Evolutionary conservation across 37 sponge, comb jelly and placozoan genomes (phyloP), one percentile per base, ranked within the genome.

Genomic region (Crambe crambe): DNA sequence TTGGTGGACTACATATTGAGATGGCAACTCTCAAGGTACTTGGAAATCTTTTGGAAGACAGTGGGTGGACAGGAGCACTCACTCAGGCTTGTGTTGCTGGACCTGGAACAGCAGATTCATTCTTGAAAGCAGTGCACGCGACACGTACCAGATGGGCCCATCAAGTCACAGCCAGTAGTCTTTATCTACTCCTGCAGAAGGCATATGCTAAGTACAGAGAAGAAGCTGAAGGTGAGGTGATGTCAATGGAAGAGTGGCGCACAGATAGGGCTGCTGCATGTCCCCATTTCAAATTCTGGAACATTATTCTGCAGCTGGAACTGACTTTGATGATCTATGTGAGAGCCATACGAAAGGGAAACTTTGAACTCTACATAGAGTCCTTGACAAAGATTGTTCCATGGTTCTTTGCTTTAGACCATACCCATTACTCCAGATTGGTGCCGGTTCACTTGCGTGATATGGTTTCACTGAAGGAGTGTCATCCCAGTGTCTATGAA

Each of bases 61-160:
- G n/a, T n/a, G n/a, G n/a, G n/a, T 83, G 83, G 83, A 83, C 62
- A 26, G 57, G 22, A 58, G 82, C 82, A 72, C 82, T 81, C 21
- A 74, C 72, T 29, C 73, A 81, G 42, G 73, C 82, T 34, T 40
- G 37, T 37, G 71, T 67, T 62, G 54, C 68, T n/a, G n/a, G n/a
- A n/a, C n/a, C n/a, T n/a, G n/a, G n/a, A n/a, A n/a, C n/a, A n/a
- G 79, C 79, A 65, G 79, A 78, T 78, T 78, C 79, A 25, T 64
- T 76, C 57, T 30, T 76, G 62, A 65, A 34, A 42, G 79, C 29
- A 41, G 37, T 36, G 3, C 47, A 65, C 63, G 79, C 63, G 68
- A 64, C 79, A 31, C 62, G 58, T 36, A 64, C 79, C 21, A 34
- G 79, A 29, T 44, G 63, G 62, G 79, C 79, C 27, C 79, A 78